Conservation (phyloP, 2,888 invertebrate genomes). For the Erebia aethiops region DNA sequence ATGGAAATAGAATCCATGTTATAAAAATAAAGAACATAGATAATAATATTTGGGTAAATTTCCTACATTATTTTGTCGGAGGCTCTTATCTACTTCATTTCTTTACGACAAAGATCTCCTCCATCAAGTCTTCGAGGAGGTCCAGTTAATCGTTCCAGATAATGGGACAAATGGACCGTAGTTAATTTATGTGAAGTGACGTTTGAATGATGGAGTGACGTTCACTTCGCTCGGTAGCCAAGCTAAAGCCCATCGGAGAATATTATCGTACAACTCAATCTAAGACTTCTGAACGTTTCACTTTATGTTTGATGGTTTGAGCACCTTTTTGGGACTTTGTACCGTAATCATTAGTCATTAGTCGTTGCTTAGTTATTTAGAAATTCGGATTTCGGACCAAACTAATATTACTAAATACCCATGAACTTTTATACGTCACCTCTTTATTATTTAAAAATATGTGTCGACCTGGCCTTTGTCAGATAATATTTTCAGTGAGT, state of each 20-base stretch:
- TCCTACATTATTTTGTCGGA: no score
- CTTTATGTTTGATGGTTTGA: background rate
- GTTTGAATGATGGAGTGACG: slow-evolving; percentile 44
- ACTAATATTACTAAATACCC: background rate
- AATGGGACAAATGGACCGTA: slow-evolving; percentile 32
- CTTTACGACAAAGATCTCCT: slow-evolving; percentile 32
- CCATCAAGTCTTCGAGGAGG: slow-evolving; percentile 37
- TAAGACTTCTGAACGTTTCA: slow-evolving; percentile 46
- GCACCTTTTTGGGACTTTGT: slow-evolving; percentile 8
- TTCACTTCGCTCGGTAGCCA: slow-evolving; percentile 48
- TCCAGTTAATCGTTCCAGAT: slow-evolving; percentile 35
- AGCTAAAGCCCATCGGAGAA: slow-evolving; percentile 45
- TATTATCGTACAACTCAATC: slow-evolving; percentile 55
- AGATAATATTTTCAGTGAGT: no score
- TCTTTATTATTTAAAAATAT: no score
- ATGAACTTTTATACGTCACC: background rate
- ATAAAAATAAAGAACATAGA: no score
- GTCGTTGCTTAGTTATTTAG: no score
- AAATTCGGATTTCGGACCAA: background rate
- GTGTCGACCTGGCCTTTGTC: no score
- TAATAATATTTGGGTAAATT: no score
- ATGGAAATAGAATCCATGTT: no score
- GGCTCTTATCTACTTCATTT: background rate
- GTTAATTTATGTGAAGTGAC: slow-evolving; percentile 40
- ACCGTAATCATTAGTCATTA: no score